A percentile compares a stretch with the other conserved stretches of the same genome.
phyloP scores from a whole-genome alignment of 2,797 vertebrate genomes.

The Myotis vivesi region DNA sequence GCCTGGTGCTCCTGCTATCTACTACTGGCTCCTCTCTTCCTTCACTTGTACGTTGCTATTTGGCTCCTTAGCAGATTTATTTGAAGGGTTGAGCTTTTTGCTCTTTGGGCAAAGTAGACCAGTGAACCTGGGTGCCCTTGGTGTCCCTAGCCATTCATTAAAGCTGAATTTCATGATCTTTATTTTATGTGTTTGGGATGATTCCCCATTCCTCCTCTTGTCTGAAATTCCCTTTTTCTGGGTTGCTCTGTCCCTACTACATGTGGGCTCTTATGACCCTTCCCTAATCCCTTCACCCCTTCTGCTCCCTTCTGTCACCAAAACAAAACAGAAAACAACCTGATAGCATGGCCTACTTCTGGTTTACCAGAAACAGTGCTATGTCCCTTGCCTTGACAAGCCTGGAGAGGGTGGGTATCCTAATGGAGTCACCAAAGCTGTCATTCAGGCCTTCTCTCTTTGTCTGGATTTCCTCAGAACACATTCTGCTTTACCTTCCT shows the following conservation, averaged over 20 bases:
- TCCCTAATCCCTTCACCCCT: background rate
- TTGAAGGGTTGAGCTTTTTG: background rate
- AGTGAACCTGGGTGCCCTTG: background rate
- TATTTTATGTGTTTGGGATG: background rate
- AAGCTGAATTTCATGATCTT: background rate
- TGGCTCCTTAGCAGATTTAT: background rate
- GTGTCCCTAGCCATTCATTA: background rate
- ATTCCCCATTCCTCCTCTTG: background rate
- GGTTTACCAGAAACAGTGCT: background rate
- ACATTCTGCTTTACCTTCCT: background rate
- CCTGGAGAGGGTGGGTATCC: background rate
- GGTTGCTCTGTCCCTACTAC: background rate
- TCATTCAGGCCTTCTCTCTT: background rate
- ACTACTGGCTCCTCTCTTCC: background rate
- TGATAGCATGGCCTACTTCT: background rate
- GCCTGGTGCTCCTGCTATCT: accelerated
- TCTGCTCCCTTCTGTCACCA: background rate
- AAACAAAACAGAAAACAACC: background rate
- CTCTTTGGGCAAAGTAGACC: background rate
- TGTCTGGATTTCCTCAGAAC: background rate
- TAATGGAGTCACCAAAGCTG: background rate
- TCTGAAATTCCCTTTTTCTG: background rate
- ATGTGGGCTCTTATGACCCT: background rate
- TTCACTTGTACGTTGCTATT: background rate
- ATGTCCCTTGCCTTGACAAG: background rate